Evolutionary conservation across 2,888 invertebrate species (phyloP).

Genomic region (Apamea monoglypha): DNA sequence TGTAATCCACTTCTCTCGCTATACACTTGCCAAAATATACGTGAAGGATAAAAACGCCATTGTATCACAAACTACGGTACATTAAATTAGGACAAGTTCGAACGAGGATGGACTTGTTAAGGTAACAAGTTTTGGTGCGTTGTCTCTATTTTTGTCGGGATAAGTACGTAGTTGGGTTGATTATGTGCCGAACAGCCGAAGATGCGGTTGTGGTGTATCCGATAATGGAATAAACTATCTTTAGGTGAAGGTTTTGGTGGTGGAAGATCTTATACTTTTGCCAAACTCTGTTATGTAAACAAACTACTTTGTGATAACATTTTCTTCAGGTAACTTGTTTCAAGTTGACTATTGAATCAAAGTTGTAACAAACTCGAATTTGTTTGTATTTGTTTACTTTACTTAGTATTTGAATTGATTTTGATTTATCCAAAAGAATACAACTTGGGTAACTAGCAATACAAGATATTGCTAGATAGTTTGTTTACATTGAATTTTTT

Average conservation of each 20-base stretch:
- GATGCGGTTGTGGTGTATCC: slow-evolving; percentile 42
- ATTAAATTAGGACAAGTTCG: slow-evolving; percentile 76
- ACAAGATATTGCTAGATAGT: background rate
- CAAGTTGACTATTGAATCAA: slow-evolving; percentile 15
- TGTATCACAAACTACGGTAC: slow-evolving; percentile 80
- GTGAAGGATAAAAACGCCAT: slow-evolving; percentile 80
- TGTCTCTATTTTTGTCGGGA: slow-evolving; percentile 62
- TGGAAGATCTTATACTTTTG: slow-evolving; percentile 11
- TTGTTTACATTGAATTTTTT: slow-evolving; percentile 5
- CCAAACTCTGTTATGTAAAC: slow-evolving; percentile 50
- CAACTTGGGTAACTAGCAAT: background rate
- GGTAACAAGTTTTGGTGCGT: slow-evolving; percentile 68
- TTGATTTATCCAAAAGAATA: slow-evolving; percentile 1
- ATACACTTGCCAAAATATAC: slow-evolving; percentile 80
- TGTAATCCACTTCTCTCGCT: slow-evolving; percentile 77
- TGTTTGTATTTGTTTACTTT: slow-evolving; percentile 19
- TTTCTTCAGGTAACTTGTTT: slow-evolving; percentile 30
- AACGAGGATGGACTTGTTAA: slow-evolving; percentile 70
- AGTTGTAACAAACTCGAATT: slow-evolving; percentile 4
- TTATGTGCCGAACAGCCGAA: slow-evolving; percentile 53
- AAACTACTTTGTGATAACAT: slow-evolving; percentile 39
- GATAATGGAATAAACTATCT: slow-evolving; percentile 55
- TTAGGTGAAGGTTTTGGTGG: slow-evolving; percentile 9
- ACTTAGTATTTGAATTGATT: background rate
- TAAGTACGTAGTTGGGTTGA: slow-evolving; percentile 62